Evolutionary conservation across 2,888 invertebrate species (phyloP), one percentile per base, ranked within the genome.

Genomic region (Ophraella communa): DNA sequence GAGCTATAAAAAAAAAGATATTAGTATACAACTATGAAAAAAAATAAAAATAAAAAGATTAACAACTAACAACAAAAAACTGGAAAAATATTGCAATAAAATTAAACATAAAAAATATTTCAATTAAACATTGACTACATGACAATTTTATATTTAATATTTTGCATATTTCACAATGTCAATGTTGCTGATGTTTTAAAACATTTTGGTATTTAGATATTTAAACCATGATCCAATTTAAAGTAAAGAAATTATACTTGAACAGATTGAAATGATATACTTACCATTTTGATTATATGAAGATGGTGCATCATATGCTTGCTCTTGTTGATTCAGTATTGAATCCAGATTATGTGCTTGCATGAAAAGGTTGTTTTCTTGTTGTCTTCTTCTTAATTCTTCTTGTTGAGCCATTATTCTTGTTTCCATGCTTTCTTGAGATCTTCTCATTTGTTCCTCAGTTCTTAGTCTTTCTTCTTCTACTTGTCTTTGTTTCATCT

Each of bases 301-400:
- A 49, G 57, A 21, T 7, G 73, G 72, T 59, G 65, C 53, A 24
- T 74, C 78, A 66, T 76, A 79, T 42, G 76, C 86, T 75, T 88
- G 87, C 76, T 91, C 91, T 79, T 90, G 89, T 73, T 90, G 89
- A 74, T 91, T 91, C 64, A 92, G 81, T 83, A 91, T 83, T 64
- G 79, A 83, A 71, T 82, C 82, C 66, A 84, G 73, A 70, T 83
- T 83, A 71, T 83, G 83, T 4, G 82, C 92, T 87, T 94, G 94
- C 87, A 93, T 92, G 74, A 94, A 94, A 66, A 94, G 84, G 72
- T 89, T 92, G 82, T 94, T 94, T 83, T 95, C 94, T 81, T 94
- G 92, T 79, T 94, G 94, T 17, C 94, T 86, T 71, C 94, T 88
- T 56, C 93, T 88, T 79, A 94, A 85, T 80, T 94, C 94, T 80